These are phyloP conservation scores for Phrynocephalus forsythii DNA, from an alignment of 2,797 vertebrate species.

Conservation along the genomic window DNA sequence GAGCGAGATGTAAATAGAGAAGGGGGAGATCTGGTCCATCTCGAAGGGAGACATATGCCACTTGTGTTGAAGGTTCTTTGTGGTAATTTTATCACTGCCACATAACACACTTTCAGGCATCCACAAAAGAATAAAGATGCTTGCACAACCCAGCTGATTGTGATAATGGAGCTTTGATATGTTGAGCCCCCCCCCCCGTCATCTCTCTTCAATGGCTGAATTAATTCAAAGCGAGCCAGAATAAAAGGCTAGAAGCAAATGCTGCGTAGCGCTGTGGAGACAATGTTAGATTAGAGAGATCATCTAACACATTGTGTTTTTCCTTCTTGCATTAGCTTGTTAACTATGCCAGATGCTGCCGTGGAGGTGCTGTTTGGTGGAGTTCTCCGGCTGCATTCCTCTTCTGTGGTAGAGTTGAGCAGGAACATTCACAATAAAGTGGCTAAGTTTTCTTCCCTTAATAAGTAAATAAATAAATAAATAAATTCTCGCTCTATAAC, in stretches of 20 bases:
- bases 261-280: slow-evolving; percentile 76
- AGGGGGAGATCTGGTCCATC: slow-evolving; percentile 27
- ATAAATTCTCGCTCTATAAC: not conserved
- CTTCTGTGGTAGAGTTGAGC: slow-evolving; percentile 54
- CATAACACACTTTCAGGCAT: slow-evolving; percentile 69
- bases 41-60: slow-evolving; percentile 28
- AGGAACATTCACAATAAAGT: slow-evolving; percentile 1
- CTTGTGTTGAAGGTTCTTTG: slow-evolving; percentile 72
- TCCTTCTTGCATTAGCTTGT: slow-evolving; percentile 68
- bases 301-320: slow-evolving; percentile 77
- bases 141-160: slow-evolving; percentile 73
- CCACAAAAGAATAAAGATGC: slow-evolving; percentile 77
- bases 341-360: slow-evolving; percentile 71
- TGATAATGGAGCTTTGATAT: slow-evolving; percentile 77
- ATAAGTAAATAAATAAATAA: not conserved
- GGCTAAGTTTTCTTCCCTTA: not conserved
- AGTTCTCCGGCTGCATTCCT: slow-evolving; percentile 41
- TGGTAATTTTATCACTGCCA: slow-evolving; percentile 62
- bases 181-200: slow-evolving; percentile 68
- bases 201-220: slow-evolving; percentile 72
- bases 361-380: slow-evolving; percentile 66
- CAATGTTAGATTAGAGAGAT: slow-evolving; percentile 77
- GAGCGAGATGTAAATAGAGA: slow-evolving; percentile 22
- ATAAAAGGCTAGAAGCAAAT: slow-evolving; percentile 79
- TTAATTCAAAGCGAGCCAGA: slow-evolving; percentile 76